Percentiles rank a stretch among this genome's conserved stretches.
phyloP scores from a whole-genome alignment of 2,888 invertebrate species.

The Sialis lutaria region DNA sequence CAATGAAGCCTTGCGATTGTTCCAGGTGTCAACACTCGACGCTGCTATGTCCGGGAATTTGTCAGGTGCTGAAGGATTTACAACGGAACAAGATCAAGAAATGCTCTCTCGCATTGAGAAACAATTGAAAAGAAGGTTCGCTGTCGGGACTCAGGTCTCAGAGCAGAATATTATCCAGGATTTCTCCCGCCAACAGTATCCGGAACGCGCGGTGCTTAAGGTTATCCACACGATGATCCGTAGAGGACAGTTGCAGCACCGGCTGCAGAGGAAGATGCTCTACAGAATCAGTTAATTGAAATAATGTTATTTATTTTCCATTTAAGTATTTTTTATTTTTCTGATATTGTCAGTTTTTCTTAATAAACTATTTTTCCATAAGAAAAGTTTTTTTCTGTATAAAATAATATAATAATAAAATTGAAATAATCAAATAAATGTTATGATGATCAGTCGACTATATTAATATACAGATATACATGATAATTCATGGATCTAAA shows the following conservation, averaged over 20 bases:
- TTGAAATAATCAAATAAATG: too few relatives aligned
- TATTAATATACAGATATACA: too few relatives aligned
- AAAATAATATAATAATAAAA: too few relatives aligned
- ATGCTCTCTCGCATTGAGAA: conserved; percentile 77
- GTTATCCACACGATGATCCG: conserved; percentile 90
- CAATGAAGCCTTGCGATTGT: conserved; percentile 86
- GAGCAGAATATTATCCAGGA: conserved; percentile 88
- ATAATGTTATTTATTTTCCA: conserved; percentile 1
- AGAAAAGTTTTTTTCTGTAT: too few relatives aligned
- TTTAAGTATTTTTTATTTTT: too few relatives aligned
- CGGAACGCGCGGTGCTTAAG: conserved; percentile 71
- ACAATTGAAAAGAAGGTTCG: conserved; percentile 84
- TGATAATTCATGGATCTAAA: too few relatives aligned
- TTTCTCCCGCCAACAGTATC: conserved; percentile 67
- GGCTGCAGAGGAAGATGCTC: conserved; percentile 93
- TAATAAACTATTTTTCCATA: too few relatives aligned
- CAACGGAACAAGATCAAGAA: conserved; percentile 87
- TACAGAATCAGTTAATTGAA: conserved; percentile 65
- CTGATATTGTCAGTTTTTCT: too few relatives aligned
- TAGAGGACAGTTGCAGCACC: conserved; percentile 88
- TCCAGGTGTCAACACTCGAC: conserved; percentile 93
- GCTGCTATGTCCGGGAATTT: conserved; percentile 88
- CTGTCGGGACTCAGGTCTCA: conserved; percentile 91
- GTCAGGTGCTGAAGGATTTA: conserved; percentile 92
- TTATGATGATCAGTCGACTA: too few relatives aligned